Conservation (phyloP, 1,140 invertebrate species). For the Heterodera schachtii region DNA sequence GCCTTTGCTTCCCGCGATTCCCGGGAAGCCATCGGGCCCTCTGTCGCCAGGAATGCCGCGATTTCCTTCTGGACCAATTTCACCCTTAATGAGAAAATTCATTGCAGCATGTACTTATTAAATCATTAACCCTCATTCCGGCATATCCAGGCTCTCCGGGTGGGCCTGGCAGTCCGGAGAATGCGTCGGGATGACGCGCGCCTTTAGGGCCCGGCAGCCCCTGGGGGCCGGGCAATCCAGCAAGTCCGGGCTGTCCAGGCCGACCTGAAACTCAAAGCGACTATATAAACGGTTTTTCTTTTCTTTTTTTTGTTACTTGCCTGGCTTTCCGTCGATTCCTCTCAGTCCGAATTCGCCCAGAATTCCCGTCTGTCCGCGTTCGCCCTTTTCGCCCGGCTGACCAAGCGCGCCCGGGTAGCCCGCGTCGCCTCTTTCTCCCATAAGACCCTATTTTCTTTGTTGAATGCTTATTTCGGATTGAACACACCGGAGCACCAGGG, state of each 20-base stretch:
- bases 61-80: slow-evolving; percentile 29
- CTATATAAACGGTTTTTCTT: slow-evolving; percentile 5
- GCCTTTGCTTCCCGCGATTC: slow-evolving; percentile 40
- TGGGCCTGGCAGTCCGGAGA: slow-evolving; percentile 42
- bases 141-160: slow-evolving; percentile 44
- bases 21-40: slow-evolving; percentile 37
- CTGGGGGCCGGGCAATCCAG: slow-evolving; percentile 48
- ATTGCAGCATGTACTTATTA: neutral
- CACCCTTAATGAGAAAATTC: slow-evolving; percentile 14
- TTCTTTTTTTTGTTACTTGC: slow-evolving; percentile 30
- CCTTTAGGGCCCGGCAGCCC: slow-evolving; percentile 49
- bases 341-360: slow-evolving; percentile 62
- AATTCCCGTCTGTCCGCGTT: slow-evolving; percentile 52
- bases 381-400: slow-evolving; percentile 68
- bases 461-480: neutral
- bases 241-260: slow-evolving; percentile 45
- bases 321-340: slow-evolving; percentile 60
- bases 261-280: slow-evolving; percentile 36
- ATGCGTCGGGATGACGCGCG: slow-evolving; percentile 37
- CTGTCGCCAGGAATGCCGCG: slow-evolving; percentile 31
- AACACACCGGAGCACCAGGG: slow-evolving; percentile 67
- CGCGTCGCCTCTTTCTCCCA: slow-evolving; percentile 73
- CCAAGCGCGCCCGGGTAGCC: slow-evolving; percentile 55
- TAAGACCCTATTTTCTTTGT: neutral
- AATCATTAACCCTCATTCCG: slow-evolving; percentile 22